A percentile compares a stretch with the other conserved stretches of the same genome.
phyloP scores from a whole-genome alignment of 2,888 invertebrate species.

The Syrista parreyssii region DNA sequence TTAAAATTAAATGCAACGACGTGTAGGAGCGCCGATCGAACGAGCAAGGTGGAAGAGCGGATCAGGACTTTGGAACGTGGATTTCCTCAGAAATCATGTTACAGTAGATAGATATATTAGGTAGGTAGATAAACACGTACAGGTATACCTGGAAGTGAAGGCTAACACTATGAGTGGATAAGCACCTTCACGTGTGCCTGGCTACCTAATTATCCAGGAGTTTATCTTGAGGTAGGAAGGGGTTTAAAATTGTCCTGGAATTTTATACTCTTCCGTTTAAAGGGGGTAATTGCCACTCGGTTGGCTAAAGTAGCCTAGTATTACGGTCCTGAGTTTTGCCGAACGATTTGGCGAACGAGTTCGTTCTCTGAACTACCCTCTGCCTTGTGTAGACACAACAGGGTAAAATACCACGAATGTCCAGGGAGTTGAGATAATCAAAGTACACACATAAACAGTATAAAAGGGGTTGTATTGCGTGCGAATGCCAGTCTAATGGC shows the following conservation, averaged over 20 bases:
- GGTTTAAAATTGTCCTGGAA: background rate
- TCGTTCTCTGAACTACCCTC: background rate
- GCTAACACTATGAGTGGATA: background rate
- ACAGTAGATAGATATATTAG: background rate
- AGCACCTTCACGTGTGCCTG: background rate
- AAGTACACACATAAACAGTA: background rate
- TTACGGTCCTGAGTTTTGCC: background rate
- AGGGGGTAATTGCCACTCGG: background rate
- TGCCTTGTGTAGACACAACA: background rate
- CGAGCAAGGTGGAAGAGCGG: no score
- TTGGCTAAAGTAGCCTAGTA: background rate
- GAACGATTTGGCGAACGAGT: background rate
- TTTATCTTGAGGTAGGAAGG: background rate
- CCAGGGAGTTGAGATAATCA: background rate
- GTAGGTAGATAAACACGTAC: background rate
- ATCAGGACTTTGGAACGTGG: no score
- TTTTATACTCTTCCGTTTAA: background rate
- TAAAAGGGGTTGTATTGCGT: background rate
- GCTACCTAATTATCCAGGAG: background rate
- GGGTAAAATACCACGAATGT: background rate
- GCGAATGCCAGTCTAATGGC: background rate
- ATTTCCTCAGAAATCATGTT: no score
- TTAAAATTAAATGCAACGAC: no score
- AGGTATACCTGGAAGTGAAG: background rate
- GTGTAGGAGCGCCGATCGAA: no score